Conservation (phyloP, 2,113 vertebrate genomes). For the Nothocercus nigrocapillus region DNA sequence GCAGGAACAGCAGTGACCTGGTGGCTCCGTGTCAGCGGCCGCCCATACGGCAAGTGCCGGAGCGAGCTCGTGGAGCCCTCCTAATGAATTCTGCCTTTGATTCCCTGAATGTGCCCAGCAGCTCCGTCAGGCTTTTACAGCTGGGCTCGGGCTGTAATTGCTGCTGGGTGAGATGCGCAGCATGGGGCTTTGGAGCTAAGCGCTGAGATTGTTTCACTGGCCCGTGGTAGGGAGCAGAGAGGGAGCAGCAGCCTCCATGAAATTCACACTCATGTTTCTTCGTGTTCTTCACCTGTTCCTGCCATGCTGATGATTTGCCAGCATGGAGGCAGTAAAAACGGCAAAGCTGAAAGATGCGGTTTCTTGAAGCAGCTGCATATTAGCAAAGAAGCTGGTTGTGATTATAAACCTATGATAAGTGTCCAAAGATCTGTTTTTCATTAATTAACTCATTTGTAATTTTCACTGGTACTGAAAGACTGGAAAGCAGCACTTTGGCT, state of each 20-base stretch:
- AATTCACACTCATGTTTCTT: constrained; percentile 70
- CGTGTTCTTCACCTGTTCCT: constrained; percentile 63
- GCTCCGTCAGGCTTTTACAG: constrained; percentile 74
- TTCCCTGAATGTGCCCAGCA: constrained; percentile 65
- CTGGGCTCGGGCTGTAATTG: constrained; percentile 77
- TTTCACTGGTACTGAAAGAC: background rate
- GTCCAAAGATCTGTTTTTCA: background rate
- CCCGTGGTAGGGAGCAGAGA: constrained; percentile 50
- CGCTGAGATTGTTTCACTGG: constrained; percentile 69
- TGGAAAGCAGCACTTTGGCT: background rate
- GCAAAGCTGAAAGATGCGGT: constrained; percentile 61
- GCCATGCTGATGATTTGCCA: constrained; percentile 70
- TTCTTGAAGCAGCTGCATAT: constrained; percentile 54
- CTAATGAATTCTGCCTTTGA: constrained; percentile 72
- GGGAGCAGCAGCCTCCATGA: constrained; percentile 56
- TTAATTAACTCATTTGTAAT: background rate
- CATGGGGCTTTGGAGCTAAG: constrained; percentile 66
- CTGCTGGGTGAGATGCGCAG: constrained; percentile 60
- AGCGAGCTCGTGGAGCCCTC: constrained; percentile 66
- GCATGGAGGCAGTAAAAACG: constrained; percentile 71
- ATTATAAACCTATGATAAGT: background rate
- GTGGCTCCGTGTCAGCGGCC: background rate
- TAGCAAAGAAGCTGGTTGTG: background rate
- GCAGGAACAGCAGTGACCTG: constrained; percentile 6
- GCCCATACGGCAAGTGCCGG: constrained; percentile 31